Evolutionary conservation across 2,888 invertebrate genomes (phyloP).

Genomic region (Acanthococcus lagerstroemiae): DNA sequence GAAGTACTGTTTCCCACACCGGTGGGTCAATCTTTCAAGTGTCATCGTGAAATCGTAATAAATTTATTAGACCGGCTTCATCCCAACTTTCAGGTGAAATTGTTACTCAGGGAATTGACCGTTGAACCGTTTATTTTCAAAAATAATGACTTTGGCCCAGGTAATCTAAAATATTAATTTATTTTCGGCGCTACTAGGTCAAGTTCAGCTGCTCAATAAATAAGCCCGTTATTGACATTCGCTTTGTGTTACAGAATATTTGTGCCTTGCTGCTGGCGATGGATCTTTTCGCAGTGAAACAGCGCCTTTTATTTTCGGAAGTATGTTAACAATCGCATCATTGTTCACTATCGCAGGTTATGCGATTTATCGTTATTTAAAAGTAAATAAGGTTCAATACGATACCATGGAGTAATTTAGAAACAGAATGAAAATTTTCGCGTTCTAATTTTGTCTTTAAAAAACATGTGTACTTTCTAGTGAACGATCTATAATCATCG

Average conservation of each 20-base stretch:
- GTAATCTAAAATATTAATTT: conserved; percentile 11
- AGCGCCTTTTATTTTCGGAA: conserved; percentile 73
- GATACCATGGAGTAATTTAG: conserved; percentile 77
- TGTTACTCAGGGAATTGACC: conserved; percentile 58
- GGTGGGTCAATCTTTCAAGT: conserved; percentile 73
- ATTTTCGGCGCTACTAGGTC: too few relatives aligned
- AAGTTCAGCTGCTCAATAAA: neutral
- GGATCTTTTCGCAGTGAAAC: conserved; percentile 59
- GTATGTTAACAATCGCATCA: conserved; percentile 70
- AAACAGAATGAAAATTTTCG: too few relatives aligned
- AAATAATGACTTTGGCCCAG: conserved; percentile 33
- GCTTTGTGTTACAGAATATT: conserved; percentile 7
- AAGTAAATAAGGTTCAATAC: conserved; percentile 82
- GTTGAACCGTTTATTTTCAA: conserved; percentile 82
- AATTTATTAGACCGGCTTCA: conserved; percentile 48
- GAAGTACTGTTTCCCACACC: conserved; percentile 71
- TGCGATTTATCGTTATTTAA: conserved; percentile 73
- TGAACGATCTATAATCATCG: too few relatives aligned
- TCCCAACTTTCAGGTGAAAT: conserved; percentile 50
- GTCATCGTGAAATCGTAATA: conserved; percentile 55
- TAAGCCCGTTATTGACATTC: neutral
- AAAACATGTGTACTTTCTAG: too few relatives aligned
- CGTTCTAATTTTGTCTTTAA: too few relatives aligned
- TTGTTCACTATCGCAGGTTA: conserved; percentile 73
- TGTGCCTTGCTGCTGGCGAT: conserved; percentile 9